These are phyloP conservation scores for Cynocephalus volans DNA, from an alignment of 2,113 vertebrate genomes.

Conservation along the genomic window DNA sequence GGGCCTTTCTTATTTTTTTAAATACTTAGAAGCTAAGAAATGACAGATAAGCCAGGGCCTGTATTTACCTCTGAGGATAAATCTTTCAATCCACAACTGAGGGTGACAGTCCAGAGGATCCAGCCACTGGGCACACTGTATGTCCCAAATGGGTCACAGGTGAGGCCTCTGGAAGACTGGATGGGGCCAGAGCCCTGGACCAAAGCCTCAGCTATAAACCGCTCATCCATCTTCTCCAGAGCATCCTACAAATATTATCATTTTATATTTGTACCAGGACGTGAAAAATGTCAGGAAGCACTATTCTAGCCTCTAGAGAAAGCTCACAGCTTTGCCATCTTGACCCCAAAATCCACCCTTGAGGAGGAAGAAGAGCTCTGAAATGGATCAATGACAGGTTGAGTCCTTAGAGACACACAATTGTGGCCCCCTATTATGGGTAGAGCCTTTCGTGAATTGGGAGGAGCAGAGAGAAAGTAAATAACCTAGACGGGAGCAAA, in stretches of 20 bases:
- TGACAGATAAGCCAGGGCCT: neutral
- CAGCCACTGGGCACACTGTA: neutral
- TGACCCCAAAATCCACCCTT: neutral
- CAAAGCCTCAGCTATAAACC: neutral
- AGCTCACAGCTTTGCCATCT: neutral
- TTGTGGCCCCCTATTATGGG: neutral
- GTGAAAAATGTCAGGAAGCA: conserved; percentile 16
- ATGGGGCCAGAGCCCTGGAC: neutral
- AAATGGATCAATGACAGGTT: neutral
- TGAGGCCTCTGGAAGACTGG: neutral
- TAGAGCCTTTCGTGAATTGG: neutral
- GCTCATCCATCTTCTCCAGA: neutral
- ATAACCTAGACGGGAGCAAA: neutral
- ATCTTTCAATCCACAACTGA: neutral
- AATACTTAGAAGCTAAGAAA: neutral
- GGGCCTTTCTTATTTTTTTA: neutral
- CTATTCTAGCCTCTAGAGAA: neutral
- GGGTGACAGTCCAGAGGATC: neutral
- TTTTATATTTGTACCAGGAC: neutral
- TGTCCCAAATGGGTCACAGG: neutral
- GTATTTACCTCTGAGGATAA: neutral
- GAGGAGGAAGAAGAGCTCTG: conserved; percentile 39
- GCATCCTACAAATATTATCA: neutral
- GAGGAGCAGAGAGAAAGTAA: neutral
- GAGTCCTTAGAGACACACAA: neutral